Evolutionary conservation across 2,797 vertebrate genomes (phyloP), one percentile per base, ranked within the genome.

Genomic region (Iguana delicatissima): DNA sequence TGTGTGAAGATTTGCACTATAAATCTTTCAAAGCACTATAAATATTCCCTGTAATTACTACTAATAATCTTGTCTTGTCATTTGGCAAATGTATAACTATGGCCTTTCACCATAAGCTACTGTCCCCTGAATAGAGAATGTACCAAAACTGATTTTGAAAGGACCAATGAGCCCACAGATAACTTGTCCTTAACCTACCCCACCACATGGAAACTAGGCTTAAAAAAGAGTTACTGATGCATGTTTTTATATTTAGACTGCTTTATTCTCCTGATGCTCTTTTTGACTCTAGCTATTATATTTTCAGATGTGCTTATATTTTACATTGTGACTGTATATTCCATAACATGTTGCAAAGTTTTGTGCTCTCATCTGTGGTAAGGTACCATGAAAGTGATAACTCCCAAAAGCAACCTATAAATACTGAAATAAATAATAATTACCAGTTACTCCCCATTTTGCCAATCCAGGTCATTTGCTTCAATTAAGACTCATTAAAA

Each of bases 131-230:
- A 74, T 46, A 74, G 4, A 29, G 14, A 76, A 62, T 29, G 7
- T 62, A 16, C 52, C 14, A 77, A 86, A 59, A 77, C 35, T 62
- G 22, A 18, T 18, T 20, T 26, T 1, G 85, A 74, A 46, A 80
- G 77, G 69, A 50, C 46, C 86, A 76, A n/a, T 50, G 57, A 80
- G 89, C 72, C 91, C 4, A 3, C 92, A 91, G 94, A 91, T 90
- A 87, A 92, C 26, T 0, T 72, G 80, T 83, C 26, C 29, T 13
- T 79, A 88, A 84, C 92, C 88, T 87, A 35, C 62, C 52, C 57
- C 57, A 67, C 14, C n/a, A 38, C 29, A n/a, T 67, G 13, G 35
- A 80, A 87, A n/a, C 46, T 50, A 38, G 38, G 1, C 42, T 22
- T 14, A 74, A 80, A 72, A 83, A 76, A 12, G 20, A 76, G 2